phyloP scores from a whole-genome alignment of 2,797 vertebrate species.

The Saguinus oedipus region DNA sequence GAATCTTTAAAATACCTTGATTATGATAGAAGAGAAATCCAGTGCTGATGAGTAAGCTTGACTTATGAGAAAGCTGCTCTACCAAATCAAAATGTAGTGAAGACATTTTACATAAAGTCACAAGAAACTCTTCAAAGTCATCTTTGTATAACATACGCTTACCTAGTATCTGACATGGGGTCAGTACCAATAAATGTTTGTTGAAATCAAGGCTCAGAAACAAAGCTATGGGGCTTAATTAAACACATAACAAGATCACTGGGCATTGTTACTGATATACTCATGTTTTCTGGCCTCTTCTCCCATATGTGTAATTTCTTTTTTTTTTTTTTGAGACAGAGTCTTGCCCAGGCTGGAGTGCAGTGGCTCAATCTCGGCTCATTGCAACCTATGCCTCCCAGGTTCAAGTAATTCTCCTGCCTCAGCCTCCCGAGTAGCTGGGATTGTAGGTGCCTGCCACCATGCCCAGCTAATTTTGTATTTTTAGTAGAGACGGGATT shows the following conservation, averaged over 20 bases:
- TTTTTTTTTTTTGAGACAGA: too few relatives aligned
- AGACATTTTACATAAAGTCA: not conserved
- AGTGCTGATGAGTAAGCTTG: not conserved
- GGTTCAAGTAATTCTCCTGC: too few relatives aligned
- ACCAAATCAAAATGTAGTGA: not conserved
- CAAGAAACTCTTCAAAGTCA: not conserved
- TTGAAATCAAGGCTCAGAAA: not conserved
- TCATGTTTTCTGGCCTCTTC: not conserved
- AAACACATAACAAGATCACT: not conserved
- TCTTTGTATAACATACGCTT: not conserved
- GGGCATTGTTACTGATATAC: not conserved
- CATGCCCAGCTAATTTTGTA: too few relatives aligned
- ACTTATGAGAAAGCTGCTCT: not conserved
- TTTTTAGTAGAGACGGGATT: too few relatives aligned
- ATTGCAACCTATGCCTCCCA: too few relatives aligned
- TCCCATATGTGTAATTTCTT: too few relatives aligned
- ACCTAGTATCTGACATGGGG: rapidly evolving
- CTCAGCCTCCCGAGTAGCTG: too few relatives aligned
- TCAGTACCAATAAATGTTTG: not conserved
- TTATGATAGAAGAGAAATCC: not conserved
- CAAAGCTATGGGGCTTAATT: not conserved
- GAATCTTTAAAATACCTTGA: not conserved
- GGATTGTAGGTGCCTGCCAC: too few relatives aligned
- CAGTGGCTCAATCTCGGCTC: too few relatives aligned
- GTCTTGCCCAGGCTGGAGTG: too few relatives aligned